Conservation (phyloP, 2,888 invertebrate genomes). For the Villa cingulata region DNA sequence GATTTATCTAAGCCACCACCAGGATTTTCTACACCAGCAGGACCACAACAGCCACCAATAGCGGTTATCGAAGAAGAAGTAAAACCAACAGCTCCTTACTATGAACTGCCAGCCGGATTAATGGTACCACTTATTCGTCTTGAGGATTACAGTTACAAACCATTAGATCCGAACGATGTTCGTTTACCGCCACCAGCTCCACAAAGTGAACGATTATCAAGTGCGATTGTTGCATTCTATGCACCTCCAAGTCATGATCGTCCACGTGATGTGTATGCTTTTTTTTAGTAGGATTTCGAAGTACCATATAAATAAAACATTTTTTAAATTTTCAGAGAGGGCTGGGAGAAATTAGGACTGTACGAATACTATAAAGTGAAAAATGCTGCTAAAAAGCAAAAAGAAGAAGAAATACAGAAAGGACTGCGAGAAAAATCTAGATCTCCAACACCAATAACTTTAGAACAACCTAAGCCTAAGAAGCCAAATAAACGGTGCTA, state of each 20-base stretch:
- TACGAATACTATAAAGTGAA: conserved; percentile 98
- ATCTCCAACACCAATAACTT: conserved; percentile 66
- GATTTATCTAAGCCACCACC: conserved; percentile 81
- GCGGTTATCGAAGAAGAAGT: conserved; percentile 48
- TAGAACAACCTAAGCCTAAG: conserved; percentile 47
- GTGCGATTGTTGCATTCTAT: conserved; percentile 94
- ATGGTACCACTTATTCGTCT: conserved; percentile 94
- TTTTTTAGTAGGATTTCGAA: neutral
- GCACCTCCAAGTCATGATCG: conserved; percentile 87
- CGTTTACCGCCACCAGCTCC: conserved; percentile 90
- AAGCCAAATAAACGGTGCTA: conserved; percentile 47
- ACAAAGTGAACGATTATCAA: conserved; percentile 80
- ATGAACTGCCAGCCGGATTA: conserved; percentile 90
- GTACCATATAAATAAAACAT: no score
- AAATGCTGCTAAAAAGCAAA: conserved; percentile 75
- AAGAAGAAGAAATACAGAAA: conserved; percentile 65
- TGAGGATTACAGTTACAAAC: conserved; percentile 79
- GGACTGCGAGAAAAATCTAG: conserved; percentile 59
- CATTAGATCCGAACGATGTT: conserved; percentile 79
- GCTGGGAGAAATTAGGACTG: conserved; percentile 95
- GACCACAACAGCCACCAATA: conserved; percentile 27
- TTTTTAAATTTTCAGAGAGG: conserved; percentile 52
- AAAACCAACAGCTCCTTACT: conserved; percentile 87
- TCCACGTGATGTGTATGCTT: conserved; percentile 71
- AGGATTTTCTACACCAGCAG: conserved; percentile 44